These are phyloP conservation scores for Xerus inauris DNA, from an alignment of 2,113 vertebrate genomes.

Conservation along the genomic window DNA sequence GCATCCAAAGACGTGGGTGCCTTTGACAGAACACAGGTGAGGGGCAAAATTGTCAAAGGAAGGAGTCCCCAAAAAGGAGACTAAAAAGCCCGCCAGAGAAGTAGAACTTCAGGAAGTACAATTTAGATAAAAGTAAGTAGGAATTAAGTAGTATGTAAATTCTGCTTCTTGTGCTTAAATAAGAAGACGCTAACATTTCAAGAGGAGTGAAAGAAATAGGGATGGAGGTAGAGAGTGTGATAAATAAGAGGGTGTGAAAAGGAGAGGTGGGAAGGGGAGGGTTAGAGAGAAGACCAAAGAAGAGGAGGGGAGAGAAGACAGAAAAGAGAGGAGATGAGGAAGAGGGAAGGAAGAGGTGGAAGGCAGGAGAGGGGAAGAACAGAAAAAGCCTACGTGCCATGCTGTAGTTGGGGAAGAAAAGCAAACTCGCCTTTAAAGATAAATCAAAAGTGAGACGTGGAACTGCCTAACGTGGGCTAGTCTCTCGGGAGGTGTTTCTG, in stretches of 20 bases:
- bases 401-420: neutral
- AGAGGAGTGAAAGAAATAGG: neutral
- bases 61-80: neutral
- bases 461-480: neutral
- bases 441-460: neutral
- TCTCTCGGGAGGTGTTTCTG: neutral
- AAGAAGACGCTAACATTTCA: neutral
- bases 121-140: too few relatives aligned
- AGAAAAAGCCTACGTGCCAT: too few relatives aligned
- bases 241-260: neutral
- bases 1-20: neutral
- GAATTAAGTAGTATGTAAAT: too few relatives aligned
- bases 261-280: neutral
- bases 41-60: neutral
- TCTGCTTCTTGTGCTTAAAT: neutral
- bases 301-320: rapidly evolving
- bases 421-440: neutral
- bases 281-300: too few relatives aligned
- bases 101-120: neutral
- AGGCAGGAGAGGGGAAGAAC: rapidly evolving
- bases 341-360: too few relatives aligned
- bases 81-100: neutral
- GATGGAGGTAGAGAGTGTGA: neutral
- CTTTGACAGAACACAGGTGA: neutral
- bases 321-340: rapidly evolving